A percentile compares a stretch with the other conserved stretches of the same genome.
phyloP scores from a whole-genome alignment of 2,113 vertebrate genomes.

The Anseranas semipalmata region DNA sequence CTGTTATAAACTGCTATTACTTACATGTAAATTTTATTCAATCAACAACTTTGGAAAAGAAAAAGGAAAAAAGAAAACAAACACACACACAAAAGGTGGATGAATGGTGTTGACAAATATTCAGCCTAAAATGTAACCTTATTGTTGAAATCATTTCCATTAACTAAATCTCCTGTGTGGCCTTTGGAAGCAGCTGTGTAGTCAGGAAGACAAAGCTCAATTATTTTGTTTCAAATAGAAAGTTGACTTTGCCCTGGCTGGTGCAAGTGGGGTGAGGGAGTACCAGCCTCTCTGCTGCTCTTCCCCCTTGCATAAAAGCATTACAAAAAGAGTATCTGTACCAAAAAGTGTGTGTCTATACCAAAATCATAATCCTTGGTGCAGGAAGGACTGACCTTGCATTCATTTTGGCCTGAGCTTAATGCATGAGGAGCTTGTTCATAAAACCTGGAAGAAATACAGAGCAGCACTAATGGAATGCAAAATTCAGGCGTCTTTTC shows the following conservation, averaged over 20 bases:
- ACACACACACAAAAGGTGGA: neutral
- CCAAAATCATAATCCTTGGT: neutral
- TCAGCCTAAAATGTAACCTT: neutral
- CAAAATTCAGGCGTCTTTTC: neutral
- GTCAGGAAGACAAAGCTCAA: neutral
- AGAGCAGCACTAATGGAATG: neutral
- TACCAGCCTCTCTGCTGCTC: neutral
- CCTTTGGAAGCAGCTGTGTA: neutral
- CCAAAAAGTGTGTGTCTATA: neutral
- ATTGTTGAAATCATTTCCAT: neutral
- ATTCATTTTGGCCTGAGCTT: neutral
- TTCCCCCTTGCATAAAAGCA: neutral
- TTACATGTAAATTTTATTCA: neutral
- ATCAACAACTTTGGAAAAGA: fast-evolving
- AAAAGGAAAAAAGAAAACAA: neutral
- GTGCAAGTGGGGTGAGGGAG: neutral
- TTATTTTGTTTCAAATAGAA: neutral
- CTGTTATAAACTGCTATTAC: neutral
- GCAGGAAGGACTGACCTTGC: neutral
- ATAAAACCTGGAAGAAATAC: neutral
- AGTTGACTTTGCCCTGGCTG: neutral
- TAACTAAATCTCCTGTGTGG: neutral
- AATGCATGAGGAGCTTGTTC: neutral
- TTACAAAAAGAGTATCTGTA: neutral
- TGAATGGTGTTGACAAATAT: neutral